phyloP scores from a whole-genome alignment of 2,888 invertebrate species.

The Andricus curvator region DNA sequence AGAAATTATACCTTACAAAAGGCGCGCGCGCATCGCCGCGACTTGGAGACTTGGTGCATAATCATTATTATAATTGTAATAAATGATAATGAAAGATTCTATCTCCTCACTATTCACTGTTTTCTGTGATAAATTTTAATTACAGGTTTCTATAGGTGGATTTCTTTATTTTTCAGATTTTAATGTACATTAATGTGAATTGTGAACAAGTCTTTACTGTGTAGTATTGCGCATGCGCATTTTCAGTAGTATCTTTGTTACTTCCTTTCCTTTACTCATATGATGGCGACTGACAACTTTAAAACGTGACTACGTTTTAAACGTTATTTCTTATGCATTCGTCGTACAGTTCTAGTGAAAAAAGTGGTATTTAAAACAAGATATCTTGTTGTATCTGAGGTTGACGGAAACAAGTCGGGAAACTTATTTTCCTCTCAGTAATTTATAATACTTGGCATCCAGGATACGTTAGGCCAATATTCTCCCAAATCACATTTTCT shows the following conservation, averaged over 20 bases:
- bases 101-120: too few species aligned
- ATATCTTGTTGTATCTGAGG: slow-evolving; percentile 44
- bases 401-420: slow-evolving; percentile 43
- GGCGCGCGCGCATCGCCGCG: too few species aligned
- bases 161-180: too few species aligned
- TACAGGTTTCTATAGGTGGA: too few species aligned
- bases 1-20: too few species aligned
- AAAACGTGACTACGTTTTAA: slow-evolving; percentile 73
- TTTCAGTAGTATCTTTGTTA: slow-evolving; percentile 61
- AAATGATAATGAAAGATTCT: too few species aligned
- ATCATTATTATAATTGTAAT: too few species aligned
- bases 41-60: too few species aligned
- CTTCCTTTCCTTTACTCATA: slow-evolving; percentile 64
- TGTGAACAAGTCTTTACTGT: slow-evolving; percentile 10
- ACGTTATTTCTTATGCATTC: slow-evolving; percentile 63
- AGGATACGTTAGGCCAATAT: slow-evolving; percentile 62
- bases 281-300: slow-evolving; percentile 77
- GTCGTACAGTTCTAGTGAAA: slow-evolving; percentile 53
- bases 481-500: slow-evolving; percentile 52
- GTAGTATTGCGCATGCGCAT: slow-evolving; percentile 66
- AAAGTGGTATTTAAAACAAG: slow-evolving; percentile 50
- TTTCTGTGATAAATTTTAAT: too few species aligned
- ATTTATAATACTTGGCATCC: slow-evolving; percentile 59
- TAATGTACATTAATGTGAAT: not conserved
- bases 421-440: slow-evolving; percentile 44